A percentile compares a stretch with the other conserved stretches of the same genome.
phyloP scores from a whole-genome alignment of 2,888 invertebrate species.

The Serrognathus titanus region DNA sequence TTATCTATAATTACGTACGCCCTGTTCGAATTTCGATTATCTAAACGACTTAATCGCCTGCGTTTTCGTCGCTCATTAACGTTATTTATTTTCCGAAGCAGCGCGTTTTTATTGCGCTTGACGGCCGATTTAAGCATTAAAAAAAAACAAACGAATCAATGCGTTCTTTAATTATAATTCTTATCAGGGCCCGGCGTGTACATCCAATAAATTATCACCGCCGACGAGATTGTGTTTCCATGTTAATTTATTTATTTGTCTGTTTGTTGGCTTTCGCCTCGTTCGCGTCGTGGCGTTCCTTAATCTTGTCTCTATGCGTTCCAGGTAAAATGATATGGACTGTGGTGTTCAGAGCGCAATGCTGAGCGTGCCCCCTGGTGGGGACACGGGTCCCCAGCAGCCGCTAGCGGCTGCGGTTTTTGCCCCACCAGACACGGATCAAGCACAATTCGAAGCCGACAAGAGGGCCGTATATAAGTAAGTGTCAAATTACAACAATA shows the following conservation, averaged over 20 bases:
- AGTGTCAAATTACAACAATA: constrained; percentile 28
- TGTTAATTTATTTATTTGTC: background rate
- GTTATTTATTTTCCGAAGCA: no score
- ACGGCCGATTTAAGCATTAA: no score
- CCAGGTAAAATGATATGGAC: constrained; percentile 47
- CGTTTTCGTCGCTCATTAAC: no score
- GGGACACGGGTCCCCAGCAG: constrained; percentile 51
- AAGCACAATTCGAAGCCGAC: constrained; percentile 85
- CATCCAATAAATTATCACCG: background rate
- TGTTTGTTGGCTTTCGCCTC: background rate
- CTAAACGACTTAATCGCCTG: no score
- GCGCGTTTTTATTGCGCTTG: no score
- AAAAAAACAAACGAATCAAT: no score
- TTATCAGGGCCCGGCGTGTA: background rate
- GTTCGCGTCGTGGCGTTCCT: background rate
- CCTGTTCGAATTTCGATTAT: background rate
- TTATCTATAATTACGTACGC: background rate
- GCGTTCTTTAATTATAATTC: background rate
- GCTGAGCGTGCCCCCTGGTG: constrained; percentile 57
- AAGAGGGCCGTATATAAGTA: constrained; percentile 83
- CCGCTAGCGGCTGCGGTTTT: constrained; percentile 50
- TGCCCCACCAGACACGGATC: constrained; percentile 55
- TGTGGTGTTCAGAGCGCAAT: constrained; percentile 50
- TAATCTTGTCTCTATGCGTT: constrained; percentile 14
- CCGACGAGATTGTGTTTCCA: background rate